These are phyloP conservation scores for Sphaerophoria taeniata DNA, from an alignment of 2,888 invertebrate genomes.

Conservation along the genomic window DNA sequence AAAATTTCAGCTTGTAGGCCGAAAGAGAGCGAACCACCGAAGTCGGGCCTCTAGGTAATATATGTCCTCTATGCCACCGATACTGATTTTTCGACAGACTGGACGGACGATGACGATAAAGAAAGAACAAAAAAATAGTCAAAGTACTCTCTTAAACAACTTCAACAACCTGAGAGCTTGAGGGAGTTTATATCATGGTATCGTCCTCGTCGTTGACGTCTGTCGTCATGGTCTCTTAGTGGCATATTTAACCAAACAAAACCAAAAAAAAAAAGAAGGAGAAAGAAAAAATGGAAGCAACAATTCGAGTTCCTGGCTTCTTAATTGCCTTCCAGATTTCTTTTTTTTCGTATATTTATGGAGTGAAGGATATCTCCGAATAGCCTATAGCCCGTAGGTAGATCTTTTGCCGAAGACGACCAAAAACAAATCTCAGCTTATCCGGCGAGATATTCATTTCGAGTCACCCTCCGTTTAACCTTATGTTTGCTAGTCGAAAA, in stretches of 20 bases:
- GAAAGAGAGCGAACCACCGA: no score
- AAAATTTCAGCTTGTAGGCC: no score
- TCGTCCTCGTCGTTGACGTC: not conserved
- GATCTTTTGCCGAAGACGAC: constrained; percentile 7
- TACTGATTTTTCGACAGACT: constrained; percentile 15
- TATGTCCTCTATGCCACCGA: no score
- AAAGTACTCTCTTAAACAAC: constrained; percentile 27
- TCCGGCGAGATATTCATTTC: constrained; percentile 67
- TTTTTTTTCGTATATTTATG: not conserved
- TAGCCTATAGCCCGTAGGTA: not conserved
- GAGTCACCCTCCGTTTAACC: constrained; percentile 55
- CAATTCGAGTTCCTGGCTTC: constrained; percentile 62
- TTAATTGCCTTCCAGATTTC: constrained; percentile 56
- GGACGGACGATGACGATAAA: not conserved
- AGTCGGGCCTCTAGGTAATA: no score
- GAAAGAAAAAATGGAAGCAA: constrained; percentile 20
- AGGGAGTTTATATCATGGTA: constrained; percentile 23
- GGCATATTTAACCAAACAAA: not conserved
- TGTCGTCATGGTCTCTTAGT: not conserved
- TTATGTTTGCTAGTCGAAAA: constrained; percentile 32
- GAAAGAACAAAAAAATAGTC: constrained; percentile 1
- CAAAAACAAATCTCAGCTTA: constrained; percentile 61
- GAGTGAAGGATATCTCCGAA: not conserved
- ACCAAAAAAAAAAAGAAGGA: not conserved
- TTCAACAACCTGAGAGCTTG: constrained; percentile 7